phyloP scores from a whole-genome alignment of 30 jellyfish, hydroid and myxozoan genomes.

The Turritopsis dohrnii region DNA sequence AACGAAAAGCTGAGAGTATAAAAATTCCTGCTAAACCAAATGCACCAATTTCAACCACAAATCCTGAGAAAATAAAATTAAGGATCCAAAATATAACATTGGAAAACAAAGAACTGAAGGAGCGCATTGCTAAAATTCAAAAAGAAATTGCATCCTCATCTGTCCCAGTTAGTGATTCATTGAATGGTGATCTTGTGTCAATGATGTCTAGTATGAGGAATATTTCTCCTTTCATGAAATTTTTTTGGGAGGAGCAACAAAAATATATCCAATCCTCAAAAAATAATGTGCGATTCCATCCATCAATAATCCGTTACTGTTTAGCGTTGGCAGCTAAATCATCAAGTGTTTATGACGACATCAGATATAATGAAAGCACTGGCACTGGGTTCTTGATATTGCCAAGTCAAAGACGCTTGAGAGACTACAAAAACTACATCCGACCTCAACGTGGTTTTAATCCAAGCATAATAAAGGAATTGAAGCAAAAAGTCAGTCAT shows the following conservation, averaged over 20 bases:
- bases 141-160: too few relatives aligned
- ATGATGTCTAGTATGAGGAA: too few relatives aligned
- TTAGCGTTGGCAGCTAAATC: slow-evolving; percentile 19
- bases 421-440: slow-evolving; percentile 16
- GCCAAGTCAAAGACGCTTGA: slow-evolving; percentile 7
- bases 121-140: too few relatives aligned
- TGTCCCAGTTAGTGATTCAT: too few relatives aligned
- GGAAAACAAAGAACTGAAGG: too few relatives aligned
- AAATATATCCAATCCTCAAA: neutral
- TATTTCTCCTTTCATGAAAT: neutral
- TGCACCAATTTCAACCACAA: too few relatives aligned
- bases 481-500: neutral
- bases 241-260: slow-evolving; percentile 1
- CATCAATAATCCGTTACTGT: neutral
- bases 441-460: slow-evolving; percentile 19
- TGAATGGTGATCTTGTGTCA: neutral
- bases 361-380: neutral
- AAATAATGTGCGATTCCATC: neutral
- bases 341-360: neutral
- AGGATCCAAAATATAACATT: too few relatives aligned
- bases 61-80: too few relatives aligned
- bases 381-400: slow-evolving; percentile 5
- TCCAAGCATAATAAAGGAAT: neutral
- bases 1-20: too few relatives aligned
- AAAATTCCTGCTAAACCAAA: too few relatives aligned